Evolutionary conservation across 2,888 invertebrate genomes (phyloP).

Genomic region (Tuberolachnus salignus): DNA sequence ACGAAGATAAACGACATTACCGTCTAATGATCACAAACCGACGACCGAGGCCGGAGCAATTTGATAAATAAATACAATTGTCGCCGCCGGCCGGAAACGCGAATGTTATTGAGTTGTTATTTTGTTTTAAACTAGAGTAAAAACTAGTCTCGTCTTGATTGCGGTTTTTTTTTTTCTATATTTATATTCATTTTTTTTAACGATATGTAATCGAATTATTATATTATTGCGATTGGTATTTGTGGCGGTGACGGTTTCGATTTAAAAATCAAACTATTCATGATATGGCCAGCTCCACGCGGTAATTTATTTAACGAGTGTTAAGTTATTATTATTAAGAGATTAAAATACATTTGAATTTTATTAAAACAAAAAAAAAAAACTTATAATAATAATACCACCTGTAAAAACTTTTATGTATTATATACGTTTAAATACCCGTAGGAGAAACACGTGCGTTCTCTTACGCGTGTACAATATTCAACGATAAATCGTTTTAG

Average conservation of each 20-base stretch:
- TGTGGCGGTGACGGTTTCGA: not conserved
- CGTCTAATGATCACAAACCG: not conserved
- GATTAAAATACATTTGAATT: not conserved
- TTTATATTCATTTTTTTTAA: not conserved
- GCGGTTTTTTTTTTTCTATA: not conserved
- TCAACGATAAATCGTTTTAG: too few relatives aligned
- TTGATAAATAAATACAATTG: constrained; percentile 7
- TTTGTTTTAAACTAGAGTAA: not conserved
- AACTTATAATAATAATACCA: not conserved
- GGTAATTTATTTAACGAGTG: too few relatives aligned
- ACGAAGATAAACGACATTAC: not conserved
- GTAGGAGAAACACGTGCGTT: not conserved
- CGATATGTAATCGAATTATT: not conserved
- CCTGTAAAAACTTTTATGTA: too few relatives aligned
- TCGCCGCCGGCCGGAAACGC: not conserved
- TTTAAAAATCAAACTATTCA: too few relatives aligned
- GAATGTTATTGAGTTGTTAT: not conserved
- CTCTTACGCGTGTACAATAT: not conserved
- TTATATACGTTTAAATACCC: too few relatives aligned
- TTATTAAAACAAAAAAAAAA: not conserved
- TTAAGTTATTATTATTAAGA: too few relatives aligned
- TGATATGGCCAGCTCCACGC: too few relatives aligned
- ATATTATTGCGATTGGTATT: not conserved
- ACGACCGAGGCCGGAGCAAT: not conserved
- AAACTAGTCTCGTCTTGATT: constrained; percentile 4